phyloP scores from a whole-genome alignment of 2,797 vertebrate species.

The Apogon talboti region DNA sequence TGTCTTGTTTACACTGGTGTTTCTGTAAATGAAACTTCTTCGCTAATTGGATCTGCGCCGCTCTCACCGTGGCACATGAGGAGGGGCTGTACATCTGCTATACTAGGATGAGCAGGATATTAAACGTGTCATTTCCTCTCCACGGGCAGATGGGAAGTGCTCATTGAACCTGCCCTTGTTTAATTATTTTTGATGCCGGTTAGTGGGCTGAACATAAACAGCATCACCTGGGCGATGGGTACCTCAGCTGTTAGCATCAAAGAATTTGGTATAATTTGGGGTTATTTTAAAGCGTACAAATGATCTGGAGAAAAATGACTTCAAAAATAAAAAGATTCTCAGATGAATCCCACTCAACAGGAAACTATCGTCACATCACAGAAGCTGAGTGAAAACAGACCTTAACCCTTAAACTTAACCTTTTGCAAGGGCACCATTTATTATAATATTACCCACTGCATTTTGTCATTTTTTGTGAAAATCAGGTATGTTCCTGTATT shows the following conservation, averaged over 20 bases:
- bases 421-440: no score
- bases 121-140: slow-evolving; percentile 41
- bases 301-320: no score
- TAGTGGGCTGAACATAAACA: slow-evolving; percentile 50
- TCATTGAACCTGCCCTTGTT: slow-evolving; percentile 37
- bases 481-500: no score
- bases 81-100: slow-evolving; percentile 47
- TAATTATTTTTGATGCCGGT: slow-evolving; percentile 46
- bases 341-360: no score
- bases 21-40: slow-evolving; percentile 33
- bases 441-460: no score
- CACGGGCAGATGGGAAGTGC: slow-evolving; percentile 38
- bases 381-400: no score
- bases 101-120: slow-evolving; percentile 46
- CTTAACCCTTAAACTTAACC: no score
- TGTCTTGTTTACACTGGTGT: slow-evolving; percentile 26
- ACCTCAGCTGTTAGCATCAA: slow-evolving; percentile 11
- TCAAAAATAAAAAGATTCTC: no score
- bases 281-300: slow-evolving; percentile 3
- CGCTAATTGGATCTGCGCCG: slow-evolving; percentile 31
- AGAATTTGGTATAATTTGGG: neutral
- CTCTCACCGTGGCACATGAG: slow-evolving; percentile 18
- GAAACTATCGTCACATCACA: no score
- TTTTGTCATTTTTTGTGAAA: no score
- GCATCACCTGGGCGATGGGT: slow-evolving; percentile 18